A percentile compares a stretch with the other conserved stretches of the same genome.
Evolutionary conservation across 2,113 vertebrate genomes (phyloP).

Genomic region (Balaenoptera acutorostrata): DNA sequence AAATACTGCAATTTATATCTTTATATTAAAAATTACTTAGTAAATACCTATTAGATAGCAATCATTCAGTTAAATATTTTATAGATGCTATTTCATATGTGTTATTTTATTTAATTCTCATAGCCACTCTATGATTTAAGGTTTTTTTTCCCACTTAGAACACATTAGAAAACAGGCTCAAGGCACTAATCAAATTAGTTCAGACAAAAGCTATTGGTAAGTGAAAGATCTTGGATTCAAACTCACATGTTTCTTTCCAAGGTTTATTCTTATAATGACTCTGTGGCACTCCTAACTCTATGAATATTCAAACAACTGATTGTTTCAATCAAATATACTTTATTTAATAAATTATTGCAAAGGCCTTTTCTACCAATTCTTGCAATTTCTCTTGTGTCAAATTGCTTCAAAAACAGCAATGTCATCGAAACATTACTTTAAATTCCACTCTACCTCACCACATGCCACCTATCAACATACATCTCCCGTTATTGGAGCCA

Average conservation of each 20-base stretch:
- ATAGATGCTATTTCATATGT: neutral
- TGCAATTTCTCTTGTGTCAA: neutral
- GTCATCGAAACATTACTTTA: neutral
- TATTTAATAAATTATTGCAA: neutral
- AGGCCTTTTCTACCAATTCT: neutral
- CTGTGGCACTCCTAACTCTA: neutral
- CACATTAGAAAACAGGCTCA: neutral
- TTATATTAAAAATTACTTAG: neutral
- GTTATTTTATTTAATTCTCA: neutral
- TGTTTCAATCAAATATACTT: neutral
- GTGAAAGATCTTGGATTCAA: neutral
- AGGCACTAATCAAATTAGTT: neutral
- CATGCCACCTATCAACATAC: neutral
- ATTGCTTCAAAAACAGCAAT: neutral
- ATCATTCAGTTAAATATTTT: neutral
- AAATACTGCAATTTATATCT: neutral
- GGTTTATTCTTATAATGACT: neutral
- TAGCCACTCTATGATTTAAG: neutral
- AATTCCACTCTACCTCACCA: rapidly evolving
- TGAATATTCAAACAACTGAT: neutral
- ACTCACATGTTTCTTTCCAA: neutral
- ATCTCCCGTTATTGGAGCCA: neutral
- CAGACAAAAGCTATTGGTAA: neutral
- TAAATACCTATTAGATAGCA: neutral
- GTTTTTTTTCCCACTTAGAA: neutral